Evolutionary conservation across 2,113 vertebrate genomes (phyloP).

Genomic region (Bubalus kerabau): DNA sequence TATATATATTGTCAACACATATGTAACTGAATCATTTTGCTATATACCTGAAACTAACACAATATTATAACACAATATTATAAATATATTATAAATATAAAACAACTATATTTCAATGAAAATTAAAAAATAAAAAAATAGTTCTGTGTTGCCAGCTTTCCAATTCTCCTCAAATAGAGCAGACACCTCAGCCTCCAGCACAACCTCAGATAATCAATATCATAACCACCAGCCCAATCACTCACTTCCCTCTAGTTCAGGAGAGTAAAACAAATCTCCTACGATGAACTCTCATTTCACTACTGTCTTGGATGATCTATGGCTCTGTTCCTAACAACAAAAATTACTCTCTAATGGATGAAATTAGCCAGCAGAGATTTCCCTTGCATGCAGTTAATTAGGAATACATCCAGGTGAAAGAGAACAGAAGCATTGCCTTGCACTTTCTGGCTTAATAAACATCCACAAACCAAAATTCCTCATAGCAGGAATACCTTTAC

Average conservation of each 20-base stretch:
- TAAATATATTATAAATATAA: not conserved
- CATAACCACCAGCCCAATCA: not conserved
- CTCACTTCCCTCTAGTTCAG: not conserved
- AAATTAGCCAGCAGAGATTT: conserved; percentile 30
- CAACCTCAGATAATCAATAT: not conserved
- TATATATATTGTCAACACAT: not conserved
- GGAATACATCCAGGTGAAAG: not conserved
- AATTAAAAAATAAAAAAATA: not conserved
- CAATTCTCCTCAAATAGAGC: not conserved
- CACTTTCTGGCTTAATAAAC: conserved; percentile 10
- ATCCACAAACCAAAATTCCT: not conserved
- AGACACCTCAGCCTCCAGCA: not conserved
- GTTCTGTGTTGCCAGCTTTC: not conserved
- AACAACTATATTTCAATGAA: not conserved
- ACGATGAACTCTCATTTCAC: not conserved
- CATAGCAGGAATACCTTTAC: not conserved
- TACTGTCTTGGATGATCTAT: conserved; percentile 14
- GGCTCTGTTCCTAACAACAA: conserved; percentile 26
- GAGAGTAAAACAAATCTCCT: conserved; percentile 23
- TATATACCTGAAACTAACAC: not conserved
- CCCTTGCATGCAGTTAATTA: not conserved
- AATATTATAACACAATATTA: not conserved
- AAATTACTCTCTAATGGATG: conserved; percentile 17
- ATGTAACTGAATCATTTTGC: not conserved
- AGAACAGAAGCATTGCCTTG: not conserved